A percentile compares a stretch with the other conserved stretches of the same genome.
These are phyloP conservation scores for Paraescarpia echinospica DNA, from an alignment of 1,140 invertebrate species.

Conservation along the genomic window DNA sequence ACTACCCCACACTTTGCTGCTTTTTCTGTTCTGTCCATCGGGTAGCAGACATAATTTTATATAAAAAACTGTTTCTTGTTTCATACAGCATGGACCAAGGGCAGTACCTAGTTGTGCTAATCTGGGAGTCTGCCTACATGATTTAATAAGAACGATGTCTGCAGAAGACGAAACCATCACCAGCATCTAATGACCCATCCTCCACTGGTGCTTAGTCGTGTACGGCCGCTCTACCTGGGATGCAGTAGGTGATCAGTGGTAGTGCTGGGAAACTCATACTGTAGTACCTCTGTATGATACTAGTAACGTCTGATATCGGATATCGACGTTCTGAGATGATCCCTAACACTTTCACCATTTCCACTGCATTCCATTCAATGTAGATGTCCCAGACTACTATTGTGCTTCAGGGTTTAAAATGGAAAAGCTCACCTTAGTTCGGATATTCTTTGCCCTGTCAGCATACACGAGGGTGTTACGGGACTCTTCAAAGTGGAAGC, in stretches of 20 bases:
- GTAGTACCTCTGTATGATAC: not conserved
- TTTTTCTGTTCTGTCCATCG: too few species aligned
- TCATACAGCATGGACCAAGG: not conserved
- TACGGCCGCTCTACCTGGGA: too few species aligned
- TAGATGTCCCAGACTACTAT: not conserved
- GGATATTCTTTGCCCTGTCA: slow-evolving; percentile 88
- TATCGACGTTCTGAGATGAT: too few species aligned
- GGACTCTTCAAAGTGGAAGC: slow-evolving; percentile 77
- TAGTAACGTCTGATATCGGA: too few species aligned
- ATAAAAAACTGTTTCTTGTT: too few species aligned
- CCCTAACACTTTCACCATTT: not conserved
- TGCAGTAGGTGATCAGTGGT: too few species aligned
- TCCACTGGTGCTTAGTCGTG: not conserved
- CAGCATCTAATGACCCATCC: not conserved
- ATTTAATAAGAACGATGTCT: not conserved
- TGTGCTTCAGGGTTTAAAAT: not conserved
- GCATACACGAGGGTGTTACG: slow-evolving; percentile 96
- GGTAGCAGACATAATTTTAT: too few species aligned
- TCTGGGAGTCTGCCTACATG: not conserved
- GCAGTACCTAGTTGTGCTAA: not conserved
- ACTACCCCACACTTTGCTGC: too few species aligned
- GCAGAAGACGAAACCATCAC: not conserved
- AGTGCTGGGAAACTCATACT: not conserved
- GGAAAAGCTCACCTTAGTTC: slow-evolving; percentile 64
- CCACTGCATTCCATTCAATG: not conserved